Base-by-base conservation (phyloP, 2,113 vertebrate species). In the Pongo pygmaeus region DNA sequence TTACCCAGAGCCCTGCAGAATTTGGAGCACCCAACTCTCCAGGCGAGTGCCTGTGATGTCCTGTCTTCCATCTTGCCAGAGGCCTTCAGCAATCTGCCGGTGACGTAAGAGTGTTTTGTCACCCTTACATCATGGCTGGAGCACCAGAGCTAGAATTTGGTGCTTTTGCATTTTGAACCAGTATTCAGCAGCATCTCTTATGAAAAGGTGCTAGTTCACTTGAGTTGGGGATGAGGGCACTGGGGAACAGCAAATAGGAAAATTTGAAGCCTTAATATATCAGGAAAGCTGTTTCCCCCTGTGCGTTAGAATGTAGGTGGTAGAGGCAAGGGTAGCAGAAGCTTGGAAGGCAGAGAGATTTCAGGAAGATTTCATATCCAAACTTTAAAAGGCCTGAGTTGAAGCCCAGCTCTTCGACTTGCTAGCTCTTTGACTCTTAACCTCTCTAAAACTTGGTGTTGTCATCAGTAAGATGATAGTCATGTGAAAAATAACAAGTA, bases 41-140 rank as follows among this genome's bases (percentile, higher is more conserved):
- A 99, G 98, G 99, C 99, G 0, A 99, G 99, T 0, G 99, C 99
- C 95, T 99, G 99, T 7, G 99, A 99, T 9, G 99, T 99, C 2
- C 99, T 99, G 40, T 99, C 99, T 84, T 99, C 99, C 67, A 99
- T 99, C 97, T 97, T 99, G 97, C 99, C 99, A 0, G 99, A 99
- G 97, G 99, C 99, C 67, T 99, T 99, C 97, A 98, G 99, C 79
- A 98, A 97, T 77, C 99, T 99, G 94, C 99, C 99, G 35, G 99
- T 99, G 97, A 98, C 38, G 25, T 69, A 7, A 3, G 3, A 40
- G 22, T 57, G 23, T n/a, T 35, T 78, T 35, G 38, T 83, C 25
- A 18, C 38, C 92, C 23, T 46, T 48, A 9, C 25, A 17, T 23
- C 8, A 1, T 59, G 59, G 27, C 72, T 25, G 10, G 16, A 87